Base-by-base conservation (phyloP, 1,140 invertebrate genomes). In the Dendrolimus kikuchii region DNA sequence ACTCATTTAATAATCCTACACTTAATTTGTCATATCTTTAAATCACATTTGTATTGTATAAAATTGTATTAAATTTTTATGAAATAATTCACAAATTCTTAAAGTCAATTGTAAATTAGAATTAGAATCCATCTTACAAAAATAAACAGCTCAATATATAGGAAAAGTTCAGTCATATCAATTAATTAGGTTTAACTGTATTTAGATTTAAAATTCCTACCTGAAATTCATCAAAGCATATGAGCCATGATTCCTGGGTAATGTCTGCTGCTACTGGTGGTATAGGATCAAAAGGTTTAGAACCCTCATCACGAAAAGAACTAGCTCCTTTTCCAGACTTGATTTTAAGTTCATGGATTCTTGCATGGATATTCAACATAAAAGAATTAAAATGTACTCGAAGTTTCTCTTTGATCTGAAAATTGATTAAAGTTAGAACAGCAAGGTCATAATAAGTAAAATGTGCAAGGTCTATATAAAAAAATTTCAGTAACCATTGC, bases 221-320 rank as follows among this genome's bases (percentile, higher is more conserved):
- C 91, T 99, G 98, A 90, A 99, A 99, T 89, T 99, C 98, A 90
- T 99, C 98, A 87, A 99, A 99, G 88, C 98, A 99, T 8, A 99
- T 91, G 8, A 99, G 87, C 94, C 95, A 98, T 10, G 95, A 91
- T 72, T 97, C 92, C 47, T 93, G 87, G 23, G 92, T 92, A 59
- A 99, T 98, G 54, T 91, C 88, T 60, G 93, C 89, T 7, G 97
- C 98, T n/a, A 99, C 96, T 41, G 95, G 94, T 41, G 93, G 92
- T 60, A 99, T 99, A 2, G 98, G 97, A 89, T 99, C 98, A 86
- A 96, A 98, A 37, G 93, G 92, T 54, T 91, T 90, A 0, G 91
- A 90, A 59, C 92, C 92, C 42, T 90, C 91, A 59, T 90, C 91
- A 50, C 86, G 89, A 49, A 89, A 87, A 63, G 93, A 90, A 61